These are phyloP conservation scores for Thamnophis sirtalis DNA, from an alignment of 2,113 vertebrate species.

Conservation along the genomic window DNA sequence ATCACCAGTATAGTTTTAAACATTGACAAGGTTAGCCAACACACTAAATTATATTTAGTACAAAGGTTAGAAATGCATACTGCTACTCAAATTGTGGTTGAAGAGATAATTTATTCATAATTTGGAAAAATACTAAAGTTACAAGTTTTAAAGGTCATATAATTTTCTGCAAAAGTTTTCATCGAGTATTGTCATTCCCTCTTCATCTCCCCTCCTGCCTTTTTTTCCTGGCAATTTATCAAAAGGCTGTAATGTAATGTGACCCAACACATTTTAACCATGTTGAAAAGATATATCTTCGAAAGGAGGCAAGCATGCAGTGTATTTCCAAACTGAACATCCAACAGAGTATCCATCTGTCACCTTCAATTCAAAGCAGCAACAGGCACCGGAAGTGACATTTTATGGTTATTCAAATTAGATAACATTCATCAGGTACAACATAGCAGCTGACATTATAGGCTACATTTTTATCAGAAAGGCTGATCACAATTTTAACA, in stretches of 20 bases:
- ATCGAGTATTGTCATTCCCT: background rate
- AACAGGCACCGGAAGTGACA: constrained; percentile 53
- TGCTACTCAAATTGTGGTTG: background rate
- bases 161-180: background rate
- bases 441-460: background rate
- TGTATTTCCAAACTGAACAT: constrained; percentile 46
- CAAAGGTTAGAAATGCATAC: background rate
- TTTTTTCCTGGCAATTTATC: constrained; percentile 37
- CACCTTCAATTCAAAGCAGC: constrained; percentile 50
- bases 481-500: background rate
- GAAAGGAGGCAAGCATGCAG: constrained; percentile 38
- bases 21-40: constrained; percentile 4
- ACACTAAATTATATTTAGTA: background rate
- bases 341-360: constrained; percentile 48
- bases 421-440: background rate
- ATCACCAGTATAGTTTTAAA: background rate
- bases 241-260: constrained; percentile 42
- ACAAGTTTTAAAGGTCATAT: background rate
- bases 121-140: background rate
- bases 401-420: constrained; percentile 32
- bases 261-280: constrained; percentile 42
- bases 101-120: constrained; percentile 19
- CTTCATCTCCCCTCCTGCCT: background rate
- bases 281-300: constrained; percentile 50
- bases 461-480: background rate